Base-by-base conservation (phyloP, 2,113 vertebrate species). In the Narcine bancroftii region DNA sequence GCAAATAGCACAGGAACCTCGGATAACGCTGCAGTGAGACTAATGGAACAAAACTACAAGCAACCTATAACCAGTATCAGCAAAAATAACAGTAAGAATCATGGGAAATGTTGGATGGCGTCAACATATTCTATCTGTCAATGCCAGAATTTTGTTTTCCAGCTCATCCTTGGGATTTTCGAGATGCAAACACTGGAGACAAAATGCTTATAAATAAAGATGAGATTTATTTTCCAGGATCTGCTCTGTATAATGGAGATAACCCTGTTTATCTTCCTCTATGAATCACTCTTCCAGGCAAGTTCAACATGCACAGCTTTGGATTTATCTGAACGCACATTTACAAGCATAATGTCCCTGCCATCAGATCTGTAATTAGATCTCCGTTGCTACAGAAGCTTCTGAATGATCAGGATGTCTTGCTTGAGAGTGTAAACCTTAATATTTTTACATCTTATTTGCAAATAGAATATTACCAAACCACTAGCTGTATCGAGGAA, bases 121-220 rank as follows among this genome's bases (percentile, higher is more conserved):
- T 33, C 79, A 47, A 83, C 29, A 83, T 11, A 33, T 50, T 83
- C 26, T 47, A n/a, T 83, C 11, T 6, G 6, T 53, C 15, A 10
- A 83, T 53, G 47, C 29, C 10, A 33, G 29, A 24, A 5, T 87
- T 10, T 10, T 36, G 24, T 65, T 89, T 89, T 65, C 65, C 85
- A 89, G 85, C 85, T 66, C 85, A 89, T 26, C 85, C 85, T 17
- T 89, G 85, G 85, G 17, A 65, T 89, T 89, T 89, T 66, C 85
- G 85, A 7, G 85, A 89, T 89, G 85, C 85, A 89, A 11, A 42
- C 2, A 89, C 60, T 42, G 60, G 85, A 39, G 85, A 89, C 15
- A 39, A 66, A 89, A 11, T 89, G 85, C 60, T 63, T 36, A 89
- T 89, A 89, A 89, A 89, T 11, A 65, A 65, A 19, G 85, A 65